A percentile compares a stretch with the other conserved stretches of the same genome.
These are phyloP conservation scores for Zeugodacus cucurbitae DNA, from an alignment of 1,140 invertebrate species.

Conservation along the genomic window DNA sequence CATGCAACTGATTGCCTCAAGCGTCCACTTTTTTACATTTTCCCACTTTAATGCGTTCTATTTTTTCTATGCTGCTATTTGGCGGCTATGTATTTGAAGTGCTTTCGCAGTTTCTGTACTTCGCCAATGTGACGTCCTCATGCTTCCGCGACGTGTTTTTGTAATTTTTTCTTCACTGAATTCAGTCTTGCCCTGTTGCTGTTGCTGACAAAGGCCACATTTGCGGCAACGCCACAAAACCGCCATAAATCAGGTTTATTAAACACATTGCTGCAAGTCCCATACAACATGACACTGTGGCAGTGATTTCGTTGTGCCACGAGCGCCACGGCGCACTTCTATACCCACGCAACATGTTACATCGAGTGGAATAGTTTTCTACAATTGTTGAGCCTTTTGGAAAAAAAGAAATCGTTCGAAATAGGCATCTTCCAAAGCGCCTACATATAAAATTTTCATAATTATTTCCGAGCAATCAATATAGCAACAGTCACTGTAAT, in stretches of 20 bases:
- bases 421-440: too few relatives aligned
- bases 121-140: background rate
- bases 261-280: background rate
- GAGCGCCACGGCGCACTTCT: background rate
- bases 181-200: background rate
- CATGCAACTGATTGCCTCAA: background rate
- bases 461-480: too few relatives aligned
- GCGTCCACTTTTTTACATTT: background rate
- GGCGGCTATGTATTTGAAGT: background rate
- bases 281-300: background rate
- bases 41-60: background rate
- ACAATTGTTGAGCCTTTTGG: too few relatives aligned
- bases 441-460: too few relatives aligned
- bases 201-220: background rate
- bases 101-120: background rate
- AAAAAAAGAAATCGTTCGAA: too few relatives aligned
- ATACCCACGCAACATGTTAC: background rate
- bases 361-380: too few relatives aligned
- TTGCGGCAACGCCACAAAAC: conserved; percentile 11
- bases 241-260: conserved; percentile 30
- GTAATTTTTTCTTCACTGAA: background rate
- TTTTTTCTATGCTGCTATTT: background rate
- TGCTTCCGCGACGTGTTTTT: background rate
- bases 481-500: too few relatives aligned
- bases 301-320: background rate